Base-by-base conservation (phyloP, 35 echinoderm and acorn worm genomes). In the Chiridota heheva region DNA sequence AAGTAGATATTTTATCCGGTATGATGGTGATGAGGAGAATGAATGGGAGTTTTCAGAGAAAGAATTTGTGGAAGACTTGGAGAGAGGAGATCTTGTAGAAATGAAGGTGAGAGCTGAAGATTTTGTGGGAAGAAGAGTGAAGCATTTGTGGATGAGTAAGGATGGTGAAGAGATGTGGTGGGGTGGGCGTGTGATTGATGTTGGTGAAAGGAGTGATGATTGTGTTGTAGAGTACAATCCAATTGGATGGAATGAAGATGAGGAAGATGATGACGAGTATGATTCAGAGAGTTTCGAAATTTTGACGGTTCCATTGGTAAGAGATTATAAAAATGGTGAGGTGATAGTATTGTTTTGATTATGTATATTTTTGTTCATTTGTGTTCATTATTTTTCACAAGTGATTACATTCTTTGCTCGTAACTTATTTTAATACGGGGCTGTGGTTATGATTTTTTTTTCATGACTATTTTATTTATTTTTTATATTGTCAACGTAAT, bases 331-430 rank as follows among this genome's bases (percentile, higher is more conserved):
- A 24, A 60, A 78, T 25, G 51, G 51, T 30, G 36, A 78, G 4
- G 44, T 78, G 17, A 78, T 45, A 31, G 33, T 78, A 18, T 36
- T 60, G 40, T 74, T 74, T 74, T 74, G 88, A 43, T 88, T 85
- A 8, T 78, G 77, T 29, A 82, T 49, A 58, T 57, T 18, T 60
- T 60, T n/a, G n/a, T n/a, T n/a, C n/a, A n/a, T n/a, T n/a, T n/a
- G n/a, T n/a, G n/a, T n/a, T n/a, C n/a, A n/a, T n/a, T n/a, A n/a
- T n/a, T n/a, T n/a, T n/a, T n/a, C n/a, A n/a, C n/a, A n/a, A n/a
- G n/a, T n/a, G n/a, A n/a, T n/a, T n/a, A n/a, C n/a, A n/a, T n/a
- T n/a, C n/a, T n/a, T n/a, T n/a, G n/a, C n/a, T n/a, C n/a, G n/a
- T n/a, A n/a, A n/a, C n/a, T n/a, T n/a, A n/a, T n/a, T n/a, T n/a